Base-by-base conservation (phyloP, 2,113 vertebrate genomes). In the Vulpes lagopus region DNA sequence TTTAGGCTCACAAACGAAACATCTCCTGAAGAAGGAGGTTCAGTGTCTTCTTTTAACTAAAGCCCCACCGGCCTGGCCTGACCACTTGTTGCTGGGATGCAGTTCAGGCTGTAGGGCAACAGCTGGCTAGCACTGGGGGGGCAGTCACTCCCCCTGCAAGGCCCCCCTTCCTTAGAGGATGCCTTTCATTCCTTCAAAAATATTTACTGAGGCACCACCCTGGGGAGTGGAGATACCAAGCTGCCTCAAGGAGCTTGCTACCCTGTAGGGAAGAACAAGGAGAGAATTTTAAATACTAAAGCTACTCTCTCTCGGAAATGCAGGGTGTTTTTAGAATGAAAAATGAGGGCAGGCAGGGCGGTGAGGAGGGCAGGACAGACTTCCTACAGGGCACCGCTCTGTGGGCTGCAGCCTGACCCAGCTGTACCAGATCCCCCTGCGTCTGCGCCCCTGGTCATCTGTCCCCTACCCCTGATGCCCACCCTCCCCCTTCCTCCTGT, bases 141-240 rank as follows among this genome's bases (percentile, higher is more conserved):
- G 35, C 49, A 2, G 2, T 14, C 30, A 9, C 57, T 51, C 67
- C 17, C 15, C 11, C 89, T 0, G 4, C 0, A 8, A 1, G 1
- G 0, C 3, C 20, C 67, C 25, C 79, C 51, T 60, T 60, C 60
- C 79, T 49, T n/a, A 15, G 25, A n/a, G 7, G 22, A 8, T 5
- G 27, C 35, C 64, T 53, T 43, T 15, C 5, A 15, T 53, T 62
- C 73, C 51, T 57, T 30, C 79, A 11, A 11, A 89, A 57, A 80
- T 22, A 27, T 11, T 55, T 27, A 23, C 8, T 5, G 64, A 85
- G 22, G 27, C 43, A 25, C 85, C 16, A 32, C 27, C 71, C 38
- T 9, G 1, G 8, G 27, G 11, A 14, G 4, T 3, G 20, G 25
- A 65, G 35, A 35, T 12, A 9, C 57, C 1, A 19, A 5, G 19